Conservation (phyloP, 2,888 invertebrate genomes). For the Acrobasis consociella region DNA sequence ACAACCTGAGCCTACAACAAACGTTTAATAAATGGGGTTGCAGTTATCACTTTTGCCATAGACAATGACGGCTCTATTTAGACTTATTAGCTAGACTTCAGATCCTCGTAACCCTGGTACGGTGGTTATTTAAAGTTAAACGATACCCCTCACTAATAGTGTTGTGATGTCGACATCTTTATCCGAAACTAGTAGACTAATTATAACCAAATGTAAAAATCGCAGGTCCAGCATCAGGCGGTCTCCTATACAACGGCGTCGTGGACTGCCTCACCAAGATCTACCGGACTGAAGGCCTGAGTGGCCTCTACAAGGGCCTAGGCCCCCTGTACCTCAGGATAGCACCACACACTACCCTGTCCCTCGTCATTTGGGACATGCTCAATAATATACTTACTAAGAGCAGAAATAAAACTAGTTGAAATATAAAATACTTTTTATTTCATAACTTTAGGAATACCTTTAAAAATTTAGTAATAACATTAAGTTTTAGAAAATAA, state of each 20-base stretch:
- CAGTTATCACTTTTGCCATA: too few relatives aligned
- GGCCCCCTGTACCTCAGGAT: conserved; percentile 89
- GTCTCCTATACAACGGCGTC: conserved; percentile 87
- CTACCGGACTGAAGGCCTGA: conserved; percentile 88
- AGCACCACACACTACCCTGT: conserved; percentile 90
- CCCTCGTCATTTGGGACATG: conserved; percentile 89
- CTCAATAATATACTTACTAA: conserved; percentile 56
- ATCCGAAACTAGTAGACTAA: too few relatives aligned
- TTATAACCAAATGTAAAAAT: conserved; percentile 26
- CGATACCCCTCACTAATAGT: too few relatives aligned
- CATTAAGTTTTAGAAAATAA: not conserved
- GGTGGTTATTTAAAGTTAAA: too few relatives aligned
- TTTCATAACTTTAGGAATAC: conserved; percentile 12
- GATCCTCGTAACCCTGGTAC: too few relatives aligned
- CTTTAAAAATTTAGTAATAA: not conserved
- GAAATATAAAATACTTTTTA: conserved; percentile 34
- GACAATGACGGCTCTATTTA: too few relatives aligned
- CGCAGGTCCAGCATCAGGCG: conserved; percentile 83
- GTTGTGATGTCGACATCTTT: too few relatives aligned
- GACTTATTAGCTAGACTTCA: too few relatives aligned
- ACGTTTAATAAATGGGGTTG: too few relatives aligned
- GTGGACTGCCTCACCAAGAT: conserved; percentile 90
- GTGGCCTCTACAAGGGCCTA: conserved; percentile 90
- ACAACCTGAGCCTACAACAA: too few relatives aligned
- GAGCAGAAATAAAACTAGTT: conserved; percentile 49